Conservation (phyloP, 2,113 vertebrate genomes). For the Phyllopteryx taeniolatus region DNA sequence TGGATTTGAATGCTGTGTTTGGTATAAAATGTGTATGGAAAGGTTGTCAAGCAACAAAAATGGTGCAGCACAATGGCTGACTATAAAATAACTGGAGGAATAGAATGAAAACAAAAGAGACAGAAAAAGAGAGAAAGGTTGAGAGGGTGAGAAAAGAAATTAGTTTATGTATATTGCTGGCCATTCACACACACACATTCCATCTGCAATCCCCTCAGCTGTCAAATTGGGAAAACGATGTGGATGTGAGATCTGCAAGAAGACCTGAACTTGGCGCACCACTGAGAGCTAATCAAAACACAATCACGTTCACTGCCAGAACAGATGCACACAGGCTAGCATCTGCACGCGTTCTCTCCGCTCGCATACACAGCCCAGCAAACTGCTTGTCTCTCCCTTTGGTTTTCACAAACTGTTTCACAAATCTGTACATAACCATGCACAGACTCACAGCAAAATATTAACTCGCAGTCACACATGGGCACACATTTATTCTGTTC, state of each 20-base stretch:
- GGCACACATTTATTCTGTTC: slow-evolving; percentile 40
- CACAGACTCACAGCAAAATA: slow-evolving; percentile 51
- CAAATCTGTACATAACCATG: slow-evolving; percentile 56
- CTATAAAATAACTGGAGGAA: slow-evolving; percentile 37
- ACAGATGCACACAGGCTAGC: slow-evolving; percentile 40
- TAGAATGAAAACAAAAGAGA: slow-evolving; percentile 32
- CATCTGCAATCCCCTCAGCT: slow-evolving; percentile 74
- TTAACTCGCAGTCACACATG: slow-evolving; percentile 58
- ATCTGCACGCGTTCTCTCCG: slow-evolving; percentile 37
- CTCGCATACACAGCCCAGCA: slow-evolving; percentile 45
- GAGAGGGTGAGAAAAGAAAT: slow-evolving; percentile 61
- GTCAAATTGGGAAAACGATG: slow-evolving; percentile 74
- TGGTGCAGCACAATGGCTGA: slow-evolving; percentile 30
- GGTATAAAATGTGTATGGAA: slow-evolving; percentile 22
- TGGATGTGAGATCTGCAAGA: slow-evolving; percentile 64
- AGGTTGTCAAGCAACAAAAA: slow-evolving; percentile 12
- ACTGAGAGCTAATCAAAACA: slow-evolving; percentile 75
- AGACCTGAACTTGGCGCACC: slow-evolving; percentile 58
- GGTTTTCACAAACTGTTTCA: slow-evolving; percentile 46
- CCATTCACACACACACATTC: slow-evolving; percentile 71
- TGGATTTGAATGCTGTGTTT: slow-evolving; percentile 29
- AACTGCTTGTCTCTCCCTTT: slow-evolving; percentile 32
- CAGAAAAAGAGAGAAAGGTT: slow-evolving; percentile 33
- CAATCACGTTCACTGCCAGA: slow-evolving; percentile 69
- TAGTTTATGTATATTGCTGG: slow-evolving; percentile 71